Percentiles rank a stretch among this genome's conserved stretches.
Conservation (phyloP, 2,888 invertebrate genomes). For the Autographa pulchrina region DNA sequence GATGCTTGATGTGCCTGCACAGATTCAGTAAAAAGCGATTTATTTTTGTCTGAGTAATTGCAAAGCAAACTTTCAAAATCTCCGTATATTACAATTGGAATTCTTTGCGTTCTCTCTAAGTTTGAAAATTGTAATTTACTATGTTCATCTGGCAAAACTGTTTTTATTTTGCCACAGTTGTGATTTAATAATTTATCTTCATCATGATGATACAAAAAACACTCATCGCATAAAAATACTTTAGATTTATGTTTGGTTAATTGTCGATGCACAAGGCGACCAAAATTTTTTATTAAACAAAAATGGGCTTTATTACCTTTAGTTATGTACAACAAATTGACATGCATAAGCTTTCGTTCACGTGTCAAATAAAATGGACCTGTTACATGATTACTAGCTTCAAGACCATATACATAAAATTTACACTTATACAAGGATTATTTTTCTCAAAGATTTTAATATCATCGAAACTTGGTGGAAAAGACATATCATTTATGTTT, state of each 20-base stretch:
- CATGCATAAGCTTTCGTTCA: constrained; percentile 12
- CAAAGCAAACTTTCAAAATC: constrained; percentile 6
- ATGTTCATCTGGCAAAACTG: constrained; percentile 9
- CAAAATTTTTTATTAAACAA: constrained; percentile 16
- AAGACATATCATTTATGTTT: constrained; percentile 5
- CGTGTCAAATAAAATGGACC: constrained; percentile 9
- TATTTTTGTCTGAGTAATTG: constrained; percentile 15
- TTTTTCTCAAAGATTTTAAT: background rate
- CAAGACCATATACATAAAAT: constrained; percentile 12
- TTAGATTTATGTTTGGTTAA: constrained; percentile 17
- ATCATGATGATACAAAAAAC: constrained; percentile 5
- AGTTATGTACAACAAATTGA: constrained; percentile 8
- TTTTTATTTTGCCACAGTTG: background rate
- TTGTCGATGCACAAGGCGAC: constrained; percentile 11
- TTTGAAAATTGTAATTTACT: constrained; percentile 11
- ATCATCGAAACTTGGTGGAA: background rate
- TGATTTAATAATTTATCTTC: constrained; percentile 8
- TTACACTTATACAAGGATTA: constrained; percentile 7
- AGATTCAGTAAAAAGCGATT: constrained; percentile 9
- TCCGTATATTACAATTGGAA: constrained; percentile 1
- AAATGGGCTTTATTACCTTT: background rate
- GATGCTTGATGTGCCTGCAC: constrained; percentile 8
- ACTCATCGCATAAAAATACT: constrained; percentile 11
- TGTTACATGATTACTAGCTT: constrained; percentile 10
- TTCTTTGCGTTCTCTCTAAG: constrained; percentile 13